Base-by-base conservation (phyloP, 1,140 invertebrate genomes). In the Vanessa atalanta region DNA sequence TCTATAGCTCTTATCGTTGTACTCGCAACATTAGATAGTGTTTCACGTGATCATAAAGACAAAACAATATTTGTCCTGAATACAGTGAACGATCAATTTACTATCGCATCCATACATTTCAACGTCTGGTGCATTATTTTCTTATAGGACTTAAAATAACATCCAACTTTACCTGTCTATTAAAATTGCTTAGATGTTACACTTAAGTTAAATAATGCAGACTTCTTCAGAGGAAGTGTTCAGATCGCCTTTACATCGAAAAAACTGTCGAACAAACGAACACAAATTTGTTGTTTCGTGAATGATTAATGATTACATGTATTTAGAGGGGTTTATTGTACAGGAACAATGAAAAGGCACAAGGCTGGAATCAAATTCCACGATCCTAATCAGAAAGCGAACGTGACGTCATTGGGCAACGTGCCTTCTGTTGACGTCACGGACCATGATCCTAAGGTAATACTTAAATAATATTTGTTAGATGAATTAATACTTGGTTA, bases 301-400 rank as follows among this genome's bases (percentile, higher is more conserved):
- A 20, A 20, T 20, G 20, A 20, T 20, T 20, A 20, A 0, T 20
- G 20, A 20, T 20, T 20, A 20, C 20, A 43, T 55, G 8, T 20
- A n/a, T 55, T 20, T 55, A 20, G n/a, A 16, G 4, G 51, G n/a
- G 8, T 16, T 55, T 0, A 50, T 16, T 47, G 63, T 73, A 51
- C 74, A 91, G 91, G 76, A 31, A 79, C 84, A 1, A 93, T 93
- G 91, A 89, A 87, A 69, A 80, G 89, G 9, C 89, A 93, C 64
- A 91, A 89, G 70, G 78, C 85, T n/a, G 91, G 89, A 1, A 86
- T 93, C 0, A 89, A 84, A 16, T 93, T 93, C 73, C 89, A 91
- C 66, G 91, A 93, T 47, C 87, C 89, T 0, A 84, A 76, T 8
- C 83, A 87, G 6, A 74, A 75, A 1, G 77, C 69, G 0, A 91